Evolutionary conservation across 2,888 invertebrate species (phyloP).

Genomic region (Lymantria dispar): DNA sequence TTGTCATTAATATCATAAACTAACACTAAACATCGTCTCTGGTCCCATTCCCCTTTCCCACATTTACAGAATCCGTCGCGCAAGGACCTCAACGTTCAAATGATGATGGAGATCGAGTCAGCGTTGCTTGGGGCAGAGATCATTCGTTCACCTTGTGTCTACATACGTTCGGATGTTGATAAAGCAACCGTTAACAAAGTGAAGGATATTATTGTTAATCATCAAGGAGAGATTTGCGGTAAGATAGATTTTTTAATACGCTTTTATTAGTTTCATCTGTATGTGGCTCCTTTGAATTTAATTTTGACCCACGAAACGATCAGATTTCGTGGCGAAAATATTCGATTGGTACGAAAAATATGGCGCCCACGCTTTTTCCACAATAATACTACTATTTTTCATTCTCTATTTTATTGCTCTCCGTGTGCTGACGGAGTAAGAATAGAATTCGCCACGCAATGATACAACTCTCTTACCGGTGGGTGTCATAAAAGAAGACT

Average conservation of each 20-base stretch:
- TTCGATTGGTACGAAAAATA: too few species aligned
- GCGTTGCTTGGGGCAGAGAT: conserved; percentile 91
- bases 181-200: conserved; percentile 89
- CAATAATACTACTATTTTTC: too few species aligned
- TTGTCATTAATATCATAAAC: conserved; percentile 8
- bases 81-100: conserved; percentile 95
- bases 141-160: conserved; percentile 90
- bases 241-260: conserved; percentile 27
- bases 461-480: background rate
- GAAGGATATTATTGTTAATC: conserved; percentile 93
- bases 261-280: too few species aligned
- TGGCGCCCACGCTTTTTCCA: too few species aligned
- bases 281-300: too few species aligned
- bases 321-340: too few species aligned
- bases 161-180: conserved; percentile 92
- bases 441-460: background rate
- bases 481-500: too few species aligned
- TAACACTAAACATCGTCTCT: conserved; percentile 38
- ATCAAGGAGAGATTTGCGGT: conserved; percentile 90
- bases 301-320: too few species aligned
- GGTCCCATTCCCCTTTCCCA: conserved; percentile 33
- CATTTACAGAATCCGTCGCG: conserved; percentile 91
- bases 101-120: conserved; percentile 95
- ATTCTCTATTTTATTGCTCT: too few species aligned
- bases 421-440: too few species aligned